Percentiles rank a stretch among this genome's conserved stretches.
Conservation (phyloP, 1,140 invertebrate genomes). For the Goniozus legneri region DNA sequence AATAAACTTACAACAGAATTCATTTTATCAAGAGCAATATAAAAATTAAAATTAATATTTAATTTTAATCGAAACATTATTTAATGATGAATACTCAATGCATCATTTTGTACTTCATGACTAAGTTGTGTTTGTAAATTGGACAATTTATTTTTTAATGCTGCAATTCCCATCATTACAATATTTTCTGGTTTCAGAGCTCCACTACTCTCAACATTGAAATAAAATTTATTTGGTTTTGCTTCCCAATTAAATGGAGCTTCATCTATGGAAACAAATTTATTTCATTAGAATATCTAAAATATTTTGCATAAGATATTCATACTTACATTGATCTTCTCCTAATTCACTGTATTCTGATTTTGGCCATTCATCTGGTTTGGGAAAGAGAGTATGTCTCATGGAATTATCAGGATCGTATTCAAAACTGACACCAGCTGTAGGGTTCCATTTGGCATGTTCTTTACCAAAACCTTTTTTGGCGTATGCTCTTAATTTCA, state of each 20-base stretch:
- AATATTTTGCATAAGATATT: not conserved
- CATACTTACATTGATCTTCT: conserved; percentile 80
- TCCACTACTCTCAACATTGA: conserved; percentile 94
- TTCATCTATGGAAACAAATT: conserved; percentile 61
- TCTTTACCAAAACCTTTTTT: conserved; percentile 98
- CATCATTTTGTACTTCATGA: conserved; percentile 83
- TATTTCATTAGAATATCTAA: not conserved
- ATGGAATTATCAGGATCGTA: conserved; percentile 99
- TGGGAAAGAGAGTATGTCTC: conserved; percentile 93
- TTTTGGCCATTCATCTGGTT: conserved; percentile 99
- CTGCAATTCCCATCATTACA: conserved; percentile 88
- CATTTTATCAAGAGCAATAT: conserved; percentile 4
- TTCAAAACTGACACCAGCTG: conserved; percentile 95
- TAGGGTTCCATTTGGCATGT: conserved; percentile 99
- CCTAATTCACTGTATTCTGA: conserved; percentile 94
- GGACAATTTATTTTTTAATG: conserved; percentile 93
- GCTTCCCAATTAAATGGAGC: conserved; percentile 89
- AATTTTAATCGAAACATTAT: too few relatives aligned
- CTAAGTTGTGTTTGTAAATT: conserved; percentile 91
- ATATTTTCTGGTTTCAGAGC: conserved; percentile 95
- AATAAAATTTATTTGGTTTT: conserved; percentile 97
- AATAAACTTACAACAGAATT: not conserved
- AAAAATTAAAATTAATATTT: too few relatives aligned
- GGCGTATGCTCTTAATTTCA: conserved; percentile 94
- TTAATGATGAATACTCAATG: conserved; percentile 65